A percentile compares a stretch with the other conserved stretches of the same genome.
Evolutionary conservation across 2,797 vertebrate genomes (phyloP).

Genomic region (Tapirus indicus): DNA sequence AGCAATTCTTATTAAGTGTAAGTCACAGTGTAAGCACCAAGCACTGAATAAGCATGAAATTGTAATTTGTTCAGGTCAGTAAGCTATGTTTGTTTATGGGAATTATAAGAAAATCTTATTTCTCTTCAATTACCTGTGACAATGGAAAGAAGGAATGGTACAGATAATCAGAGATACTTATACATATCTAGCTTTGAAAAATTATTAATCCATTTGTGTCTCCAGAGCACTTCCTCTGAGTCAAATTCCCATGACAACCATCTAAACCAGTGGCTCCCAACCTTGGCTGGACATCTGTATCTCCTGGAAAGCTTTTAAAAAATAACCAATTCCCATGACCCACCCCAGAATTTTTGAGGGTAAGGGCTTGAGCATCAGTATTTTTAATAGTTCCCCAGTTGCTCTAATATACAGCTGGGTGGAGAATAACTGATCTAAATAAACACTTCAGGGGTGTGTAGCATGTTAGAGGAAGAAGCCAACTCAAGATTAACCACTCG

Average conservation of each 20-base stretch:
- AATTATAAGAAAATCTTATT: not conserved
- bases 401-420: not conserved
- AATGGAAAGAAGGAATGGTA: not conserved
- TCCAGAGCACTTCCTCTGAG: not conserved
- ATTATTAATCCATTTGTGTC: not conserved
- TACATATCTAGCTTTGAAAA: not conserved
- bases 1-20: not conserved
- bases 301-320: not conserved
- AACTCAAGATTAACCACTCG: not conserved
- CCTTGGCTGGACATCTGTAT: not conserved
- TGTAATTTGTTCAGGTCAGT: not conserved
- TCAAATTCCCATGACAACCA: not conserved
- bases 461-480: not conserved
- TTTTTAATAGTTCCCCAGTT: not conserved
- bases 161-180: not conserved
- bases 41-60: not conserved
- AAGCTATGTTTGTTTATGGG: not conserved
- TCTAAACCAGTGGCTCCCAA: not conserved
- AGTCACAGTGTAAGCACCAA: not conserved
- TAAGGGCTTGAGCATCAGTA: not conserved
- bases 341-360: not conserved
- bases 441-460: not conserved
- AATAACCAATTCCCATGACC: not conserved
- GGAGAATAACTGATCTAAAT: not conserved
- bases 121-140: constrained; percentile 24